A percentile compares a stretch with the other conserved stretches of the same genome.
These are phyloP conservation scores for Apotomis turbidana DNA, from an alignment of 2,888 invertebrate genomes.

Conservation along the genomic window DNA sequence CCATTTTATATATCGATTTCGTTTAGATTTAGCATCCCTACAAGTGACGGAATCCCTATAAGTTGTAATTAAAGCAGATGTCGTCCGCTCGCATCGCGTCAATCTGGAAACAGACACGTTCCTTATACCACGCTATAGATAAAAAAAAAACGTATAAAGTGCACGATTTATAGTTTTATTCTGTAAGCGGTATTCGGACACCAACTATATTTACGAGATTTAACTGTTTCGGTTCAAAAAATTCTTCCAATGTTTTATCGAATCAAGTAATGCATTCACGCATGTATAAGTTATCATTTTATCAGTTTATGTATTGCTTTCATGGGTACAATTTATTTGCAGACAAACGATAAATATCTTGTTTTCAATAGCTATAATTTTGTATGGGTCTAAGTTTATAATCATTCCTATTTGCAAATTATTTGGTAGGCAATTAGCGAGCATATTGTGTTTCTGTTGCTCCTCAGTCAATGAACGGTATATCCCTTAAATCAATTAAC, in stretches of 20 bases:
- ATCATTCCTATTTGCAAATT: not conserved
- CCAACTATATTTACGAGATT: too few relatives aligned
- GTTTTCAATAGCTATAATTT: not conserved
- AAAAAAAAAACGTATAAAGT: too few relatives aligned
- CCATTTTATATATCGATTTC: not conserved
- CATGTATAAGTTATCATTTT: too few relatives aligned
- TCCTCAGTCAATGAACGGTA: constrained; percentile 7
- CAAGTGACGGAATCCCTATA: constrained; percentile 5
- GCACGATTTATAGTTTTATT: too few relatives aligned
- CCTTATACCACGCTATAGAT: too few relatives aligned
- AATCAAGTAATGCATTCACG: too few relatives aligned
- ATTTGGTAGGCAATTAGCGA: constrained; percentile 5
- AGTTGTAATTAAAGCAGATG: not conserved
- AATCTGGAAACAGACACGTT: not conserved
- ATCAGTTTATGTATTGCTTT: too few relatives aligned
- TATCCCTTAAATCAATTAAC: constrained; percentile 22
- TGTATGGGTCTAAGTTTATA: constrained; percentile 7
- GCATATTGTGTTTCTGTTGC: constrained; percentile 1
- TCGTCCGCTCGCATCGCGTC: not conserved
- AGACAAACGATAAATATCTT: not conserved
- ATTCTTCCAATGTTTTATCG: too few relatives aligned
- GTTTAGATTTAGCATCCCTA: not conserved
- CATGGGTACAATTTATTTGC: too few relatives aligned
- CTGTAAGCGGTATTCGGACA: too few relatives aligned
- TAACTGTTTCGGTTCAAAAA: too few relatives aligned